Base-by-base conservation (phyloP, 2,888 invertebrate species). In the Pollenia griseotomentosa region DNA sequence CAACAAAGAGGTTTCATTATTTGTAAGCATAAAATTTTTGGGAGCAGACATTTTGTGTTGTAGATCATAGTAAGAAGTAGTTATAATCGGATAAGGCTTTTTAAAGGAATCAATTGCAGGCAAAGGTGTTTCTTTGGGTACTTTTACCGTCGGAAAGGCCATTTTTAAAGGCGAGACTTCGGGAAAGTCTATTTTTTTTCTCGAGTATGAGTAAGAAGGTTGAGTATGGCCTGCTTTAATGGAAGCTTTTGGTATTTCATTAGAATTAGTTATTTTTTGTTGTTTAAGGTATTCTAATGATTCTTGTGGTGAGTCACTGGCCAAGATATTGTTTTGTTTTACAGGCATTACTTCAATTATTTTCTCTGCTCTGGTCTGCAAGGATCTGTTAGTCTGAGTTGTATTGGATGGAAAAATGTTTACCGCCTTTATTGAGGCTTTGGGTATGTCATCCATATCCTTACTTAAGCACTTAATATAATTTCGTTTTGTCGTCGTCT, bases 51-150 rank as follows among this genome's bases (percentile, higher is more conserved):
- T 5, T 14, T 51, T 57, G 11, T 42, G 63, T 48, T 53, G 71
- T 9, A 44, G 6, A 40, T 68, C 44, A 51, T 73, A 80, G 33
- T 59, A 65, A 46, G 12, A 46, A 11, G 61, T 14, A 53, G 40
- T 51, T 2, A 42, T 33, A 14, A 78, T 7, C 0, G 81, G 53
- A 85, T 82, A 82, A 8, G 87, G 85, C 61, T 79, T 85, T 59
- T 88, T 89, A 57, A 88, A 88, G 0, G 85, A 88, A 16, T 86
- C 83, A 12, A 88, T 89, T 14, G 65, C 74, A 7, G 89, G 88
- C 44, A 89, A 63, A 33, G 88, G 88, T 1, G 88, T 79, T 44
- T 88, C 89, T 23, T 83, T 71, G 0, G 89, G 73, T n/a, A 88
- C 74, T 83, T 85, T 87, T 11, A 77, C 82, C 10, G 85, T 75